Percentiles rank a stretch among this genome's conserved stretches.
Conservation (phyloP, 2,888 invertebrate genomes). For the Xylota segnis region DNA sequence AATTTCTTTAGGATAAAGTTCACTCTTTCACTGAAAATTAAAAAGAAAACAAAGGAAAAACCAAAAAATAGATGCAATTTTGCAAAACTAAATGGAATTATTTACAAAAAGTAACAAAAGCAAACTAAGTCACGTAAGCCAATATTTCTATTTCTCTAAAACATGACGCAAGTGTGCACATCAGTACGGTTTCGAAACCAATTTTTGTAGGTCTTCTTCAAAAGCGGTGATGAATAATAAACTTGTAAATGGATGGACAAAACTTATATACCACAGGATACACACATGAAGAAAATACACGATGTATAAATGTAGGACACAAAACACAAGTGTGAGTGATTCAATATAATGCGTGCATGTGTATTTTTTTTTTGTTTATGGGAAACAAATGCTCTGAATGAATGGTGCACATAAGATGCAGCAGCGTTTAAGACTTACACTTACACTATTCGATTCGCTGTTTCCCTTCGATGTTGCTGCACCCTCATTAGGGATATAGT, state of each 20-base stretch:
- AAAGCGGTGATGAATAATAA: neutral
- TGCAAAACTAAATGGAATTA: neutral
- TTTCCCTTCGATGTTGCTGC: slow-evolving; percentile 48
- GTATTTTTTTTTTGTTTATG: slow-evolving; percentile 14
- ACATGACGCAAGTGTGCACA: slow-evolving; percentile 4
- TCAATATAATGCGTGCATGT: slow-evolving; percentile 54
- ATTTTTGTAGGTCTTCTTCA: neutral
- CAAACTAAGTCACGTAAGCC: neutral
- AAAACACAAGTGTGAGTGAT: slow-evolving; percentile 55
- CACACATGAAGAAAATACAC: slow-evolving; percentile 42
- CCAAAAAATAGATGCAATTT: neutral
- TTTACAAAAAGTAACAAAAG: slow-evolving; percentile 9
- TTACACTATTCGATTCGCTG: slow-evolving; percentile 77
- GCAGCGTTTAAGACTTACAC: slow-evolving; percentile 63
- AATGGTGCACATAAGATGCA: slow-evolving; percentile 57
- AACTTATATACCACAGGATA: slow-evolving; percentile 20
- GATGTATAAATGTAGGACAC: slow-evolving; percentile 54
- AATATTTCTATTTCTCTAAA: neutral
- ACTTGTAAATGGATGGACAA: slow-evolving; percentile 7
- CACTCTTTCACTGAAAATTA: neutral
- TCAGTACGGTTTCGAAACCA: neutral
- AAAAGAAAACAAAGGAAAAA: neutral
- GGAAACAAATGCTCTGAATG: slow-evolving; percentile 61
- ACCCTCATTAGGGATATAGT: slow-evolving; percentile 65
- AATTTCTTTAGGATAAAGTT: neutral